A percentile compares a stretch with the other conserved stretches of the same genome.
Conservation (phyloP, 2,113 vertebrate species). For the Candoia aspera region DNA sequence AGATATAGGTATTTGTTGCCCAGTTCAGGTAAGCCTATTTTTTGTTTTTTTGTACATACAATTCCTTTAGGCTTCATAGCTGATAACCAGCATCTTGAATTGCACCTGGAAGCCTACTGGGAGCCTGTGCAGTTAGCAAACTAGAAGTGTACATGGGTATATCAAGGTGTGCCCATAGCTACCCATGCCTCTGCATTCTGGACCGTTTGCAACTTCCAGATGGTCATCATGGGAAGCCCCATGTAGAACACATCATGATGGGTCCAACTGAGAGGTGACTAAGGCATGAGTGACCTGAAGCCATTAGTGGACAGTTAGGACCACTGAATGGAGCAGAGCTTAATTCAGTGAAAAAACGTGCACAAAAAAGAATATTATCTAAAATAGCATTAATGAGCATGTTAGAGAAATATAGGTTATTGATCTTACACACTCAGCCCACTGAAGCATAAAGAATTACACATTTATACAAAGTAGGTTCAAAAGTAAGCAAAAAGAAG, state of each 20-base stretch:
- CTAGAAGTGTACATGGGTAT: not conserved
- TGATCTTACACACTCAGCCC: no score
- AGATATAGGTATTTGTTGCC: no score
- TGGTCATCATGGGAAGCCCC: not conserved
- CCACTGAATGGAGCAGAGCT: no score
- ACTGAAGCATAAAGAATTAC: no score
- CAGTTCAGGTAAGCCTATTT: not conserved
- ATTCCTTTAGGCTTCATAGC: not conserved
- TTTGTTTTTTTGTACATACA: not conserved
- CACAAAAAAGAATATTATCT: no score
- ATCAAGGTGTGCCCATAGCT: not conserved
- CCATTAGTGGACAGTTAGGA: no score
- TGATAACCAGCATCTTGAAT: not conserved
- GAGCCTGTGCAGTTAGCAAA: not conserved
- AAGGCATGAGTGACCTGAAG: not conserved
- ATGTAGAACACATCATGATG: not conserved
- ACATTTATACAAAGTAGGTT: no score
- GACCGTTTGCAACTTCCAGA: not conserved
- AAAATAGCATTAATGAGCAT: no score
- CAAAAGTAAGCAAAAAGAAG: no score
- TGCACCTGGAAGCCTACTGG: not conserved
- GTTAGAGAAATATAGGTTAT: no score
- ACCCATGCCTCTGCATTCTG: not conserved
- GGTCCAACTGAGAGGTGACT: not conserved
- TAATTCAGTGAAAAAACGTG: no score